Evolutionary conservation across 92 coral and sea anemone genomes (phyloP), one percentile per base, ranked within the genome.

Genomic region (Zoanthus gigantus): DNA sequence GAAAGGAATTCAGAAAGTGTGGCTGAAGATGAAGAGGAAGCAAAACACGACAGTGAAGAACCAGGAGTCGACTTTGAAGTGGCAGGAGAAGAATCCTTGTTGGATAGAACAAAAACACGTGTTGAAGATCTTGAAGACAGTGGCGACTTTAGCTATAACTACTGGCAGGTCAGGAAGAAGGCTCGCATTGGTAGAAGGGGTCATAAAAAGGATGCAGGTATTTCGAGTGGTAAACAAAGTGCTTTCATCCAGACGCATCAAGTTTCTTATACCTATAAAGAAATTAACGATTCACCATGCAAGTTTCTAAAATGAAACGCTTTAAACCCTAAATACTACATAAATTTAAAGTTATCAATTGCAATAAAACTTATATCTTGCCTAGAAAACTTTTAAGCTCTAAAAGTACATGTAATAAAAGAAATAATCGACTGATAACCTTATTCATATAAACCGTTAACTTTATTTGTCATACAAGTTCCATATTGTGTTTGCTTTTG

Each of bases 151-250:
- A 68, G 75, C 28, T 71, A 66, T 66, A 69, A 69, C 45, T 81
- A 81, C 45, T 81, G 85, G 85, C 85, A 66, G 65, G 75, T 34
- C 16, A 65, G 85, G 75, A 81, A 81, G 65, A 81, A 81, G 85
- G 75, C 60, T 18, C 85, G 85, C 3, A 75, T 81, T 46, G 85
- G 85, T 15, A 66, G 85, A 54, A 65, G 75, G 15, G 75, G 32
- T 18, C 85, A 81, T 13, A 44, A 60, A 65, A 81, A 68, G 16
- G 74, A 81, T 45, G 32, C 75, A 81, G 85, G 85, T 81, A 81
- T 71, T 81, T 66, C 75, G 14, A 2, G 73, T 81, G 44, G 85
- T 42, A 28, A 45, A 69, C 85, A 48, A 81, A 81, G 28, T 13
- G 14, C 11, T 80, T 65, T 65, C 74, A 81, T 81, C 74, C 75